Evolutionary conservation across 2,797 vertebrate genomes (phyloP).

Genomic region (Tolypeutes matacus): DNA sequence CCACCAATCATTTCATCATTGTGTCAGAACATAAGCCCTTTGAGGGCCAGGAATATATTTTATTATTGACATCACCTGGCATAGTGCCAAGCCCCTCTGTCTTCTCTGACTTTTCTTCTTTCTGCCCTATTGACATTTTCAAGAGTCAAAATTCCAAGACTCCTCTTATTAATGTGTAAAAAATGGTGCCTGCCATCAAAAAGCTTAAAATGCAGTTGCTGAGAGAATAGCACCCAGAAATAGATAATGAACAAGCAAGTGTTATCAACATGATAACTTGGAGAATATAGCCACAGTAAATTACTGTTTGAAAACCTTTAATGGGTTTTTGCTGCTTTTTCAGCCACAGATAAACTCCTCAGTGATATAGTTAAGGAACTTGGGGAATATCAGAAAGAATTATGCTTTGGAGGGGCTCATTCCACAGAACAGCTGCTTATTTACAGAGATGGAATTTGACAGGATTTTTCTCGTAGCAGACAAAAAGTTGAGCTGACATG

Average conservation of each 20-base stretch:
- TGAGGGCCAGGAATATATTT: neutral
- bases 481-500: slow-evolving; percentile 38
- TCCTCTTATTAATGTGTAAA: neutral
- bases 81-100: neutral
- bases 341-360: neutral
- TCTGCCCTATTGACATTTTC: neutral
- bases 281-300: neutral
- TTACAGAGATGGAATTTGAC: neutral
- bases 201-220: neutral
- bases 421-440: slow-evolving; percentile 40
- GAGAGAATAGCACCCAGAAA: neutral
- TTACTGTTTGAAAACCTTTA: neutral
- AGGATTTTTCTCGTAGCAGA: slow-evolving; percentile 52
- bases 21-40: neutral
- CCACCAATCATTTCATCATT: neutral
- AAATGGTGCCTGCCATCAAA: neutral
- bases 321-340: neutral
- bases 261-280: neutral
- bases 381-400: neutral
- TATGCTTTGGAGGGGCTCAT: slow-evolving; percentile 58
- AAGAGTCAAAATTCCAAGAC: neutral
- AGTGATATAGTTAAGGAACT: neutral
- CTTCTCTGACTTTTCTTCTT: neutral
- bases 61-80: neutral
- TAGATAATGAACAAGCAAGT: neutral